Base-by-base conservation (phyloP, 35 echinoderm and acorn worm genomes). In the Heliocidaris tuberculata region DNA sequence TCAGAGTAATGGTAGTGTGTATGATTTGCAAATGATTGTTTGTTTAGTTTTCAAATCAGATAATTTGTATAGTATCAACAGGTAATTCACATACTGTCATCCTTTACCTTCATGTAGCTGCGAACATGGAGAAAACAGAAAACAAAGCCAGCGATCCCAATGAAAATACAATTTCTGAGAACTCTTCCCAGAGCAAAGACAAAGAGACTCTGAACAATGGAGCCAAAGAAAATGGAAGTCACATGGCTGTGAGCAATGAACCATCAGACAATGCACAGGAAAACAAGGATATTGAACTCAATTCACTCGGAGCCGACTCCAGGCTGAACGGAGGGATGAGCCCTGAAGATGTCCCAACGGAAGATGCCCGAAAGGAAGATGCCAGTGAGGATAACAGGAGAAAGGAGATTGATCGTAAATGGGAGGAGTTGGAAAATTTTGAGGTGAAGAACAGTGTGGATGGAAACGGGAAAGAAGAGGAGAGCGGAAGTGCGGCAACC, bases 111-210 rank as follows among this genome's bases (percentile, higher is more conserved):
- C 65, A 4, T 93, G n/a, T n/a, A 93, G 91, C 91, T 93, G 91
- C 91, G 50, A 93, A 93, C 91, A 50, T 21, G 50, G 91, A 93
- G n/a, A 59, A 59, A 49, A 93, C 16, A 7, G 91, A 49, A 59
- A 49, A 94, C 59, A 86, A 49, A 50, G 85, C 11, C 32, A 94
- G 85, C 60, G 61, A 94, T 21, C 32, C 60, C 24, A 94, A 94
- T 47, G 85, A 71, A 35, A 94, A 94, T 32, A 94, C 93, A 29
- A 85, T 86, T 85, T 35, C 61, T 31, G 85, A 71, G 32, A 71
- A 85, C 61, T 35, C 59, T 10, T 6, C 9, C 32, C 35, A 94
- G n/a, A 85, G 65, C 93, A 94, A 85, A 85, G 65, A 47, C 85
- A 71, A 32, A 85, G 85, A 71, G 30, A 89, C 87, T 48, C 31